These are phyloP conservation scores for Origma solitaria DNA, from an alignment of 2,113 vertebrate genomes.

Conservation along the genomic window DNA sequence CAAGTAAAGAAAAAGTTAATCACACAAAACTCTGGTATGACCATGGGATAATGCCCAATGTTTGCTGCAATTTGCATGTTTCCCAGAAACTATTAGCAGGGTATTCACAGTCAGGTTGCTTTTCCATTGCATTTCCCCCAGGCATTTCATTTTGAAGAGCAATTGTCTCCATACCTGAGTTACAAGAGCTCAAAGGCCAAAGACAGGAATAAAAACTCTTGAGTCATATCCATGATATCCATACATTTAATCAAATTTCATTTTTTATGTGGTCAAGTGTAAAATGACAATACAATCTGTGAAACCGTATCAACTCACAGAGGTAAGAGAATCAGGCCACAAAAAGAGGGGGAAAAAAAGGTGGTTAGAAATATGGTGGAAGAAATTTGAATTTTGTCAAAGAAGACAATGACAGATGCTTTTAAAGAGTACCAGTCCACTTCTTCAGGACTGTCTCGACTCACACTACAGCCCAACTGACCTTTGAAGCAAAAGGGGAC, in stretches of 20 bases:
- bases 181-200: background rate
- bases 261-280: background rate
- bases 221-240: background rate
- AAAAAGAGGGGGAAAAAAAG: background rate
- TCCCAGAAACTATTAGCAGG: background rate
- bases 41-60: fast-evolving
- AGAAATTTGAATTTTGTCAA: background rate
- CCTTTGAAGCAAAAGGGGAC: background rate
- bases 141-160: background rate
- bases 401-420: background rate
- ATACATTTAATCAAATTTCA: background rate
- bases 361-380: background rate
- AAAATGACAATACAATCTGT: background rate
- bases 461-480: background rate
- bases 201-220: background rate
- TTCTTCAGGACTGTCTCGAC: background rate
- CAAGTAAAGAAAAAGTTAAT: background rate
- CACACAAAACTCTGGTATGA: background rate
- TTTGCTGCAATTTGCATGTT: background rate
- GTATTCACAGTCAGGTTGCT: background rate
- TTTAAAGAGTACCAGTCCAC: background rate
- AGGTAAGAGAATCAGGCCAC: background rate
- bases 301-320: background rate
- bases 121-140: background rate
- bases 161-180: background rate